Evolutionary conservation across 1,140 invertebrate genomes (phyloP), one percentile per base, ranked within the genome.

Genomic region (Aphelenchoides besseyi): DNA sequence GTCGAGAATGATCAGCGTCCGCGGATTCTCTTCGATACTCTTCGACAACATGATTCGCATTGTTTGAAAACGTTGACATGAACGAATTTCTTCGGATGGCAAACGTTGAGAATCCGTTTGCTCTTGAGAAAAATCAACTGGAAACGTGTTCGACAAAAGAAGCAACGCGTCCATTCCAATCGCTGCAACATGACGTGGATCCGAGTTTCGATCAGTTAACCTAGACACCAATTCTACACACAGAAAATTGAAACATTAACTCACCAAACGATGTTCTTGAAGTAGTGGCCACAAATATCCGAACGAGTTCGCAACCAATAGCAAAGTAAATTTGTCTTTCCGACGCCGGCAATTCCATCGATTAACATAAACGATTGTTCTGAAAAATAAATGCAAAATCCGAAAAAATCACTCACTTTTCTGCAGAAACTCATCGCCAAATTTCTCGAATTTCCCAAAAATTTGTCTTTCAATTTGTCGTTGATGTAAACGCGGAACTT

Each of bases 171-270:
- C 36, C 30, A 32, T 32, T 66, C 30, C 36, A 18, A 66, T 12
- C n/a, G 12, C 30, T 2, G 63, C 32, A 9, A 66, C 8, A 12
- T 66, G n/a, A 16, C 3, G 16, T 1, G 30, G 18, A 33, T 66
- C 63, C 48, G 32, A 29, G 36, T 66, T 66, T 16, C 36, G 32
- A 66, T 66, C 63, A 32, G 63, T 36, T 12, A 66, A n/a, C 55
- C 55, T 59, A 33, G 23, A 33, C 5, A 33, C 16, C 5, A 33
- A 59, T n/a, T n/a, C n/a, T n/a, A 59, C 41, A 59, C 55, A 23
- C 5, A 59, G 12, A 8, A 23, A 8, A 59, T 59, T 33, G 55
- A 18, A 59, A 33, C 16, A 59, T 33, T 59, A 23, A 48, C 41
- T 16, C 12, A 59, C 32, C 30, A 66, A 2, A 66, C 18, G 30